These are phyloP conservation scores for Cyclargus thomasi DNA, from an alignment of 1,140 invertebrate species.

Conservation along the genomic window DNA sequence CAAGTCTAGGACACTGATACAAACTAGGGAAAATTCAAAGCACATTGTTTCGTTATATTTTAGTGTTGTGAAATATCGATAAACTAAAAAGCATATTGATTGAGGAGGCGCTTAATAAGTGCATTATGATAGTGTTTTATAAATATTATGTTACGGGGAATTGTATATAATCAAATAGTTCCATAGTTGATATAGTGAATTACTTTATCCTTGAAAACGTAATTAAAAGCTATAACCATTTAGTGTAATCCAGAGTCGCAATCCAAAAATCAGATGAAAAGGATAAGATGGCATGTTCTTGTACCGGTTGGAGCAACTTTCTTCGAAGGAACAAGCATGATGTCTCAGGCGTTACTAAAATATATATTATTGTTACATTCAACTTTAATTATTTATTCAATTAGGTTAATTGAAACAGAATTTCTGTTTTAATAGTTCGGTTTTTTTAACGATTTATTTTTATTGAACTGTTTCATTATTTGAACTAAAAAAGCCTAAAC, in stretches of 20 bases:
- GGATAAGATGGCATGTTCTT: not conserved
- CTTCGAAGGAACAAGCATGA: not conserved
- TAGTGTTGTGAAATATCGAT: not conserved
- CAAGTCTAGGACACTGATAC: not conserved
- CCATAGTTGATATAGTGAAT: too few relatives aligned
- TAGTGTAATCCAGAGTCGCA: not conserved
- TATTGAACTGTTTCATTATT: too few relatives aligned
- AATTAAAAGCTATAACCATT: too few relatives aligned
- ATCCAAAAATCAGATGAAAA: not conserved
- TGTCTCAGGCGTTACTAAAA: not conserved
- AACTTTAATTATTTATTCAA: not conserved
- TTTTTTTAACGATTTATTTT: too few relatives aligned
- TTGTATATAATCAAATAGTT: too few relatives aligned
- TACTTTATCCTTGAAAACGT: too few relatives aligned
- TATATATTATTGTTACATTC: not conserved
- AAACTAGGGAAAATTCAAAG: not conserved
- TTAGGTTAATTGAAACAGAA: not conserved
- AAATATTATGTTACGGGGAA: too few relatives aligned
- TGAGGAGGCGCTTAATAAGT: too few relatives aligned
- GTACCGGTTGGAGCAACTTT: slow-evolving; percentile 1
- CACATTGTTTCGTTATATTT: not conserved
- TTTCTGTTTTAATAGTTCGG: too few relatives aligned
- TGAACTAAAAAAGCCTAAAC: too few relatives aligned
- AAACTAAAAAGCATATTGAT: too few relatives aligned
- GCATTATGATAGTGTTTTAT: too few relatives aligned